Conservation (phyloP, 2,797 vertebrate genomes). For the Cyprinodon diabolis region DNA sequence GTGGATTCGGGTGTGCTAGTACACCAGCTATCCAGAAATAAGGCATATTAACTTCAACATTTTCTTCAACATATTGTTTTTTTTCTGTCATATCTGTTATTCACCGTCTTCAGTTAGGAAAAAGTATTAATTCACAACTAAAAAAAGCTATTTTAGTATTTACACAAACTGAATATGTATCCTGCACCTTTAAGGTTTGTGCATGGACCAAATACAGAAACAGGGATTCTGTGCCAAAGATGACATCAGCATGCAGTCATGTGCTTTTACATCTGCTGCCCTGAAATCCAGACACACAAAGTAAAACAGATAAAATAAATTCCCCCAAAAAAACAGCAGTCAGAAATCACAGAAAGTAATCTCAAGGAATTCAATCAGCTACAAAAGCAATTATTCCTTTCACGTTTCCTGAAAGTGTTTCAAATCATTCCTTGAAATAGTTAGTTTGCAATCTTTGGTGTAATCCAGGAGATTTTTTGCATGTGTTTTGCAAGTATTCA, state of each 20-base stretch:
- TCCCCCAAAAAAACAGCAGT: slow-evolving; percentile 23
- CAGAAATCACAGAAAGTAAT: slow-evolving; percentile 25
- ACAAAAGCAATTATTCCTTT: slow-evolving; percentile 36
- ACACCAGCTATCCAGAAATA: background rate
- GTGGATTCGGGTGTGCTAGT: background rate
- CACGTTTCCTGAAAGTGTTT: slow-evolving; percentile 40
- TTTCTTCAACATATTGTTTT: no score
- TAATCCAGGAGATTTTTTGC: slow-evolving; percentile 35
- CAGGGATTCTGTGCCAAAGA: slow-evolving; percentile 51
- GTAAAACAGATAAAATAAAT: slow-evolving; percentile 32
- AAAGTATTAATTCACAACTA: background rate
- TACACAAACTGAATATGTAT: slow-evolving; percentile 3
- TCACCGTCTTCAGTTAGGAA: background rate
- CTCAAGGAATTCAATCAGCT: slow-evolving; percentile 37
- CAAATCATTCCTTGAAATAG: slow-evolving; percentile 46
- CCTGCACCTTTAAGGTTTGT: background rate
- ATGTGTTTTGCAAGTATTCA: background rate
- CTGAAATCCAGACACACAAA: slow-evolving; percentile 41
- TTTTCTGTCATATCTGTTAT: background rate
- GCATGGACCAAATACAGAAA: slow-evolving; percentile 25
- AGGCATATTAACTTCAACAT: background rate
- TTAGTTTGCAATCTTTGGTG: slow-evolving; percentile 45
- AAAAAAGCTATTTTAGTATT: background rate
- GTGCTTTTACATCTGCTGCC: slow-evolving; percentile 47
- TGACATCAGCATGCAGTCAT: slow-evolving; percentile 65